Base-by-base conservation (phyloP, 2,888 invertebrate genomes). In the Noctua comes region DNA sequence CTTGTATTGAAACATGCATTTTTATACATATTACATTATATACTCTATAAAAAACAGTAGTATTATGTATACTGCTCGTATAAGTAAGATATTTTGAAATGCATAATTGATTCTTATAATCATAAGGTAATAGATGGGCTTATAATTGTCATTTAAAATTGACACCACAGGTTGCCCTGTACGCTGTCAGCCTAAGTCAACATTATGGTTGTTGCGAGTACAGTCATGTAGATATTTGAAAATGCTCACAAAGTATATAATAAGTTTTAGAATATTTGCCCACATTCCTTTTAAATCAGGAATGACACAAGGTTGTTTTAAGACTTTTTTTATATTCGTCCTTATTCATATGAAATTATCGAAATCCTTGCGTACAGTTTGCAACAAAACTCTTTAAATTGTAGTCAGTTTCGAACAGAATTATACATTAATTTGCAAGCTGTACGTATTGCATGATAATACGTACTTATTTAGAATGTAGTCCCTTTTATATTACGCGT, bases 231-330 rank as follows among this genome's bases (percentile, higher is more conserved):
- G 66, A 64, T 87, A 83, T 80, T 76, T 83, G 69, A 86, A 85
- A 89, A 89, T 89, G 90, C 91, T 91, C 91, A 91, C 87, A 84
- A 77, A 79, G 71, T 76, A 73, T 86, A 74, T 65, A 77, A 77
- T 86, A 86, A 84, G 86, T 79, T 86, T 85, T 89, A 88, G 80
- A 86, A 79, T 87, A 88, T 79, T 57, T 80, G 77, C 82, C 84
- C 84, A 89, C 90, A 89, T 91, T 90, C 89, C 88, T 86, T 75
- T 73, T 70, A 64, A 73, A 83, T 82, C 72, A 54, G 83, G 82
- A 87, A 88, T 88, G 83, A 68, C 74, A 81, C 36, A 74, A 70
- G 82, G 83, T 87, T 88, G 84, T 84, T 77, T 73, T 78, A 84
- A 83, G 79, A 84, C 76, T 83, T 83, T 77, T 48, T 62, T 87